These are phyloP conservation scores for Mesoclemmys tuberculata DNA, from an alignment of 2,113 vertebrate genomes.

Conservation along the genomic window DNA sequence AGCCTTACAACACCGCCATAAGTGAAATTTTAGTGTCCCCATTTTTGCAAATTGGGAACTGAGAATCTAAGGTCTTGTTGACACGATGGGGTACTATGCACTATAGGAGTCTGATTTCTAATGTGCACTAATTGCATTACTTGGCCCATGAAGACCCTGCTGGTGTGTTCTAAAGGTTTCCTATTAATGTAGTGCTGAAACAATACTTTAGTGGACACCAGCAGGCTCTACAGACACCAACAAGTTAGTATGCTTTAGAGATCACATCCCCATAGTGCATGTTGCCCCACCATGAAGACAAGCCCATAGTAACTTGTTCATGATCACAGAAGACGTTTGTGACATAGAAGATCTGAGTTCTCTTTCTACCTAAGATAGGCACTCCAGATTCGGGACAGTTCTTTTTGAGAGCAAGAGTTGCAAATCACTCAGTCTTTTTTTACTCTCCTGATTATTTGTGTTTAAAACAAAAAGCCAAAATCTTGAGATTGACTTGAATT, in stretches of 20 bases:
- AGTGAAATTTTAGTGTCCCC: not conserved
- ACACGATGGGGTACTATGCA: not conserved
- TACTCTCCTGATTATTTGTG: not conserved
- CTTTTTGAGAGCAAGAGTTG: not conserved
- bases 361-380: no score
- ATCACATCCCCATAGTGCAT: no score
- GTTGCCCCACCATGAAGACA: no score
- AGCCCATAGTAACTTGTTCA: no score
- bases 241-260: no score
- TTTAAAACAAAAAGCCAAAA: not conserved
- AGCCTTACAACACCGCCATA: not conserved
- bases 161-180: not conserved
- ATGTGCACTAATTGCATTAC: not conserved
- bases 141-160: not conserved
- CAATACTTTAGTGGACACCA: no score
- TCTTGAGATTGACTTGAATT: not conserved
- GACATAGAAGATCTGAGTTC: no score
- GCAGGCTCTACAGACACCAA: no score
- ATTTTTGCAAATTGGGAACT: not conserved
- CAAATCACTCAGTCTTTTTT: not conserved
- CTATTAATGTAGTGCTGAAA: not conserved
- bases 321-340: no score
- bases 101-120: not conserved
- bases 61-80: not conserved
- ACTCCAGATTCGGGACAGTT: not conserved